phyloP scores from a whole-genome alignment of 2,113 vertebrate genomes.

The Odocoileus virginianus region DNA sequence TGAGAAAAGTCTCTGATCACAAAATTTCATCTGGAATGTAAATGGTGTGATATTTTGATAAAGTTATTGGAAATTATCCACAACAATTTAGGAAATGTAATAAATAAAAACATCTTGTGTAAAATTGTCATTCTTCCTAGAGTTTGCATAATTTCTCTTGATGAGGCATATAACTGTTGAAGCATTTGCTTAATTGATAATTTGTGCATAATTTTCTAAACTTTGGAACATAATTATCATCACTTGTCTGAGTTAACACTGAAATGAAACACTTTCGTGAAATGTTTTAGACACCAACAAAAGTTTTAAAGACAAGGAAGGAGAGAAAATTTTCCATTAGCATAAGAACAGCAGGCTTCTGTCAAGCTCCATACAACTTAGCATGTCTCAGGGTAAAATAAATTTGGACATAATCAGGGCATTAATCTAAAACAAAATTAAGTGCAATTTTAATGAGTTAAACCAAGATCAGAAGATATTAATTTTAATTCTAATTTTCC shows the following conservation, averaged over 20 bases:
- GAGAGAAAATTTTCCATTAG: conserved; percentile 39
- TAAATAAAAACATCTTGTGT: conserved; percentile 73
- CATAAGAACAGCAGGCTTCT: conserved; percentile 41
- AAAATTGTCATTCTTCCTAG: conserved; percentile 68
- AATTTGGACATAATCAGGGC: conserved; percentile 56
- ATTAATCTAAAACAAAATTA: conserved; percentile 56
- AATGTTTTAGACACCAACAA: conserved; percentile 58
- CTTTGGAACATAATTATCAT: conserved; percentile 71
- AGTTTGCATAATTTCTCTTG: conserved; percentile 72
- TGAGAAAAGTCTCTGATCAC: conserved; percentile 43
- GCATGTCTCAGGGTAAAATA: conserved; percentile 41
- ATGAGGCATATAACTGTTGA: conserved; percentile 64
- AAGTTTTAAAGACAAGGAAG: conserved; percentile 62
- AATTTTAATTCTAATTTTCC: conserved; percentile 36
- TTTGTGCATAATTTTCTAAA: conserved; percentile 62
- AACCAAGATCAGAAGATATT: conserved; percentile 41
- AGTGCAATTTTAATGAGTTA: conserved; percentile 34
- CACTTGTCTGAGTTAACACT: conserved; percentile 66
- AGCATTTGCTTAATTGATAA: conserved; percentile 69
- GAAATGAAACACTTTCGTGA: conserved; percentile 68
- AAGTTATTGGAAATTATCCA: conserved; percentile 50
- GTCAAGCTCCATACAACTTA: conserved; percentile 48
- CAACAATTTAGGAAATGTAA: conserved; percentile 66
- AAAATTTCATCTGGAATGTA: conserved; percentile 58
- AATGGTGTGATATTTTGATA: conserved; percentile 53